Percentiles rank a stretch among this genome's conserved stretches.
Conservation (phyloP, 35 echinoderm and acorn worm species). For the Ophioderma brevispina region DNA sequence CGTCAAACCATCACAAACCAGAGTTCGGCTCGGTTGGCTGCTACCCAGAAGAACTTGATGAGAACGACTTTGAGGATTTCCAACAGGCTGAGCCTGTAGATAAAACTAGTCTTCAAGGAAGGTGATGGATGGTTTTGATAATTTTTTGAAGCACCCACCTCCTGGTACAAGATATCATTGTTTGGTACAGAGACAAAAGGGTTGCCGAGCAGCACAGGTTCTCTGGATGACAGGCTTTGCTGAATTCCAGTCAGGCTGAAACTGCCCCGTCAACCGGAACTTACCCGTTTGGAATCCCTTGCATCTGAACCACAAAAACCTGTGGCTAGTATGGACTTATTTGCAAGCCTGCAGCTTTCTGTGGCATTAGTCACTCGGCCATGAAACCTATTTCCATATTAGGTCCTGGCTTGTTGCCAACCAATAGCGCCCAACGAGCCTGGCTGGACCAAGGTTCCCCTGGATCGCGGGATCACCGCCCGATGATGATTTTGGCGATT, state of each 20-base stretch:
- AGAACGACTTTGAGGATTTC: slow-evolving; percentile 52
- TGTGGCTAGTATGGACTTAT: too few species aligned
- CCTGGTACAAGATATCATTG: not conserved
- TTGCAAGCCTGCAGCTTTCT: too few species aligned
- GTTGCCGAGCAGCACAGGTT: not conserved
- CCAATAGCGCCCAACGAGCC: not conserved
- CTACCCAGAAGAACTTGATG: not conserved
- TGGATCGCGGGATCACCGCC: slow-evolving; percentile 2
- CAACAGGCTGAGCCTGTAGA: slow-evolving; percentile 17
- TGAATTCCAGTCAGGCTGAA: slow-evolving; percentile 44
- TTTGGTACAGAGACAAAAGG: not conserved
- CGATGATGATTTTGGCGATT: slow-evolving; percentile 83
- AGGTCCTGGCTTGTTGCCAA: not conserved
- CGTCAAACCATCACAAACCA: not conserved
- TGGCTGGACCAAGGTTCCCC: not conserved
- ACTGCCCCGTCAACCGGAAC: not conserved
- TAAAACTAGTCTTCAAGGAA: not conserved
- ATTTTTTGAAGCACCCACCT: not conserved
- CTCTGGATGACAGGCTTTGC: slow-evolving; percentile 44
- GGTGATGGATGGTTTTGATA: not conserved
- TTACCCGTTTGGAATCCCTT: not conserved
- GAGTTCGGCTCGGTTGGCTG: not conserved
- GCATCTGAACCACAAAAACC: too few species aligned
- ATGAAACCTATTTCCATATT: not conserved
- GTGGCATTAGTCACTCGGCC: too few species aligned